These are phyloP conservation scores for Thera obeliscata DNA, from an alignment of 2,888 invertebrate genomes.

Conservation along the genomic window DNA sequence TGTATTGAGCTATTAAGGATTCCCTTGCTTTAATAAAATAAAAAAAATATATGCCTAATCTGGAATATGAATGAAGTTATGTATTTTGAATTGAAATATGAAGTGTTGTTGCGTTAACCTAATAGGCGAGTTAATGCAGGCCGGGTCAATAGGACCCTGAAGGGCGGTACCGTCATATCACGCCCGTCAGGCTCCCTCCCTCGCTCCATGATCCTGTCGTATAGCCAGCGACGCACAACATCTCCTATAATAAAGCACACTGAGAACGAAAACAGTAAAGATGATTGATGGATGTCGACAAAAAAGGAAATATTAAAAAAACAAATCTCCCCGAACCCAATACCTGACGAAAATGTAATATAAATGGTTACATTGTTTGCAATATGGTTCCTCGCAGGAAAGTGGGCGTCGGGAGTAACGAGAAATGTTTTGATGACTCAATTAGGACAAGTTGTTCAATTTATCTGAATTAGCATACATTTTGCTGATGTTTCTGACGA, in stretches of 20 bases:
- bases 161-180: not conserved
- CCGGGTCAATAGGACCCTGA: not conserved
- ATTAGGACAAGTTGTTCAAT: slow-evolving; percentile 16
- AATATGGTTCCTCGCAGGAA: slow-evolving; percentile 10
- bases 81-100: no score
- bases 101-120: not conserved
- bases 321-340: slow-evolving; percentile 17
- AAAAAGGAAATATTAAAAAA: slow-evolving; percentile 18
- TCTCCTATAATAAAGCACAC: slow-evolving; percentile 14
- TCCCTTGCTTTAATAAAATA: no score
- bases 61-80: no score
- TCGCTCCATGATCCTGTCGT: not conserved
- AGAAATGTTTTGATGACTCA: slow-evolving; percentile 11
- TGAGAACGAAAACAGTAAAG: slow-evolving; percentile 7
- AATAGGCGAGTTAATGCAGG: not conserved
- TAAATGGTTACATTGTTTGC: slow-evolving; percentile 13
- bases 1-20: no score
- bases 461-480: slow-evolving; percentile 12
- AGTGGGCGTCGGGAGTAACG: not conserved
- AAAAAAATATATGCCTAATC: no score
- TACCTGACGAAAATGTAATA: slow-evolving; percentile 23
- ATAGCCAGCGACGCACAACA: slow-evolving; percentile 1
- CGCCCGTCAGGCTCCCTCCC: not conserved
- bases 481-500: not conserved
- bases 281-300: slow-evolving; percentile 22